These are phyloP conservation scores for Podiceps cristatus DNA, from an alignment of 2,113 vertebrate species.

Conservation along the genomic window DNA sequence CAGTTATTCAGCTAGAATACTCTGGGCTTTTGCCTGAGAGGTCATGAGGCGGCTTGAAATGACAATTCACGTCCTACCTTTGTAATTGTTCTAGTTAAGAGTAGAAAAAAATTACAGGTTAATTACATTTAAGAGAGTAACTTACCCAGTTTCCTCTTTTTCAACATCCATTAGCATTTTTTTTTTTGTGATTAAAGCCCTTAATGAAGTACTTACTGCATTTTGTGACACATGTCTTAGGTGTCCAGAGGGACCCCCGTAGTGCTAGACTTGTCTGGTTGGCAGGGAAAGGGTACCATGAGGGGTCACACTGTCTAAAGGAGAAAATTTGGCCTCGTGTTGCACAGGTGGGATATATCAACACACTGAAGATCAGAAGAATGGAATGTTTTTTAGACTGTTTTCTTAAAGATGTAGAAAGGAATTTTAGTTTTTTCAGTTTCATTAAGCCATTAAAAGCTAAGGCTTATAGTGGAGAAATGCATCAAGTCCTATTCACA, in stretches of 20 bases:
- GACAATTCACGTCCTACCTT: fast-evolving
- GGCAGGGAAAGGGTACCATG: background rate
- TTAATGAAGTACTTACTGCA: background rate
- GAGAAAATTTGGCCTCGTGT: fast-evolving
- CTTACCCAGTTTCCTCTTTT: background rate
- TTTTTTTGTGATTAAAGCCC: background rate
- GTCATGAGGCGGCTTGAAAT: background rate
- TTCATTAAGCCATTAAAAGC: background rate
- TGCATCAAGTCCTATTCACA: background rate
- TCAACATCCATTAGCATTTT: background rate
- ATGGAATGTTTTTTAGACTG: background rate
- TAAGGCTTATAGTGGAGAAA: background rate
- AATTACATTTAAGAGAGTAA: background rate
- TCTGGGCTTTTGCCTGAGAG: background rate
- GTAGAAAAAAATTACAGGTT: background rate
- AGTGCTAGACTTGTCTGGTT: background rate
- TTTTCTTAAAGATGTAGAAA: background rate
- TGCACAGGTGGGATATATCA: background rate
- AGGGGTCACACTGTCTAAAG: background rate
- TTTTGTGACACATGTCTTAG: background rate
- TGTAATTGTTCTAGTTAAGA: background rate
- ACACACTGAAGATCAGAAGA: background rate
- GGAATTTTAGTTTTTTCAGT: background rate
- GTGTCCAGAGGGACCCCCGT: background rate
- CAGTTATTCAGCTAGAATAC: background rate